phyloP scores from a whole-genome alignment of 2,113 vertebrate genomes.

The Oncorhynchus nerka region DNA sequence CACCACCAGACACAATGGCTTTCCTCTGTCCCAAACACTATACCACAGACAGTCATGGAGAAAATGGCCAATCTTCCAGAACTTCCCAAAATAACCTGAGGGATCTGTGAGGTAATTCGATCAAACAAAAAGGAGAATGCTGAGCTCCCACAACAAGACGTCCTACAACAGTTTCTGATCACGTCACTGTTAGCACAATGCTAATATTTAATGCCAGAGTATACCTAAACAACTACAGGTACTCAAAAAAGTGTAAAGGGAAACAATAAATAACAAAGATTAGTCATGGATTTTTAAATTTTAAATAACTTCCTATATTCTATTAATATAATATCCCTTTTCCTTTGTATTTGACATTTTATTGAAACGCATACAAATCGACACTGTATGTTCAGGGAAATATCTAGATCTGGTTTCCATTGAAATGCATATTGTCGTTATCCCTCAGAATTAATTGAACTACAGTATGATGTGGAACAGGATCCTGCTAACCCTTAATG shows the following conservation, averaged over 20 bases:
- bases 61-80: conserved; percentile 67
- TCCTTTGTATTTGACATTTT: neutral
- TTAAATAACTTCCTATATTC: no score
- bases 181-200: no score
- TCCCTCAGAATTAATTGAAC: conserved; percentile 41
- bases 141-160: conserved; percentile 27
- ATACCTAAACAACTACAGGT: no score
- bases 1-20: conserved; percentile 47
- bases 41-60: conserved; percentile 56
- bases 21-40: conserved; percentile 59
- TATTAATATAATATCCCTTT: neutral
- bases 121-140: conserved; percentile 63
- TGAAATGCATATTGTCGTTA: neutral
- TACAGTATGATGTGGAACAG: conserved; percentile 41
- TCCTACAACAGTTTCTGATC: no score
- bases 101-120: conserved; percentile 42
- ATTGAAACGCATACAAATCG: neutral
- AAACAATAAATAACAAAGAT: no score
- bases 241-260: no score
- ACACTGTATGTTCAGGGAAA: neutral
- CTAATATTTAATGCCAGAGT: no score
- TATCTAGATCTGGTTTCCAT: neutral
- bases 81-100: conserved; percentile 57
- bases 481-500: conserved; percentile 39
- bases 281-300: no score